phyloP scores from a whole-genome alignment of 53 echinoderm and acorn worm genomes.

The Echinarachnius parma region DNA sequence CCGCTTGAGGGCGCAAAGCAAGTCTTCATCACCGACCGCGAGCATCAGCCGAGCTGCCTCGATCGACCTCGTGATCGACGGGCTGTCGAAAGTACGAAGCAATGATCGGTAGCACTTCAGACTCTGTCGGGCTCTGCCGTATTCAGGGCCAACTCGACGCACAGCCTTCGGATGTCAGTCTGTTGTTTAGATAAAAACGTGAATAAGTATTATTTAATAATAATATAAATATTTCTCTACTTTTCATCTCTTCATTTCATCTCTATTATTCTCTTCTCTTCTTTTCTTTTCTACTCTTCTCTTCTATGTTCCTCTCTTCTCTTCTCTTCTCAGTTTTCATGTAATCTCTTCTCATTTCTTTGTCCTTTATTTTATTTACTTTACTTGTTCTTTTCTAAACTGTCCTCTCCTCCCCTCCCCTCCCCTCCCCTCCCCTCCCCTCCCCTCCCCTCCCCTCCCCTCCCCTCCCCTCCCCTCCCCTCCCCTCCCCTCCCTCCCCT shows the following conservation, averaged over 20 bases:
- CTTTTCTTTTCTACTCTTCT: no score
- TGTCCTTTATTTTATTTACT: no score
- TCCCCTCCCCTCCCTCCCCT: slow-evolving; percentile 1
- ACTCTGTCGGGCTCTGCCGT: slow-evolving; percentile 7
- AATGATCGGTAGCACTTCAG: slow-evolving; percentile 5
- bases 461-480: slow-evolving; percentile 6
- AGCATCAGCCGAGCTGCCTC: slow-evolving; percentile 29
- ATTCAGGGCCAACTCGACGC: not conserved
- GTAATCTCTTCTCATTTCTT: not conserved
- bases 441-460: slow-evolving; percentile 6
- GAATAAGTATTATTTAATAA: not conserved
- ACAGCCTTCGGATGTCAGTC: slow-evolving; percentile 21
- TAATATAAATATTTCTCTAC: not conserved
- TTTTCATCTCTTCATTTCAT: no score
- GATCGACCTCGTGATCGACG: slow-evolving; percentile 5
- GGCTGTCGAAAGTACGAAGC: slow-evolving; percentile 9
- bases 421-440: slow-evolving; percentile 6
- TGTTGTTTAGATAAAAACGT: not conserved
- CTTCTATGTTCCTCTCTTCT: not conserved
- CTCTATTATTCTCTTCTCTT: no score
- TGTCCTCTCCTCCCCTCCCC: no score
- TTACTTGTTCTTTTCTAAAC: no score
- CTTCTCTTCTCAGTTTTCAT: not conserved
- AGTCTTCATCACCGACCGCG: slow-evolving; percentile 14
- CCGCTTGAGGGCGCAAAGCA: slow-evolving; percentile 17